Base-by-base conservation (phyloP, 2,113 vertebrate genomes). In the Damaliscus lunatus region DNA sequence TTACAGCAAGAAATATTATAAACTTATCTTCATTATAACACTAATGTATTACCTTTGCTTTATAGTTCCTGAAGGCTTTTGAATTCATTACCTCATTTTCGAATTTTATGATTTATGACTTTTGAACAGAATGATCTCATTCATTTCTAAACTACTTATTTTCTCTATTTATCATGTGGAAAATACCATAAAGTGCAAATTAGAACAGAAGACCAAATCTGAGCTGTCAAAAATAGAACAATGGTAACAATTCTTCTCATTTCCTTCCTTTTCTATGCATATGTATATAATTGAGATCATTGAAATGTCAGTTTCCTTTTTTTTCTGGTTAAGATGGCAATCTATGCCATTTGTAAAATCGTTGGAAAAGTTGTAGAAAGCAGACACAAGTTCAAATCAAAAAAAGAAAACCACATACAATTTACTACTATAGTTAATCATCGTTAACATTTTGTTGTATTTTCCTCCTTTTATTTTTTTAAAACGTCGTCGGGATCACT, bases 91-190 rank as follows among this genome's bases (percentile, higher is more conserved):
- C 83, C 52, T 96, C 29, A 91, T 83, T 85, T 95, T 85, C 55
- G 29, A 88, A 92, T 29, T 21, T 95, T 52, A 74, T 80, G 19
- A 6, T 10, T 57, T 85, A 87, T 36, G 31, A 90, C 36, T 90
- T 90, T 62, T 90, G 85, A 95, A 81, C 23, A 85, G 62, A 93
- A 82, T 40, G 52, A 93, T 17, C 57, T 52, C 80, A 43, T 57
- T 96, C 88, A 94, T 90, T 95, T 96, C 46, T 74, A 80, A 88
- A 80, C 27, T 55, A 15, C 67, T 95, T 62, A 87, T 67, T 86
- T 96, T 67, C 94, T 74, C 43, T 40, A 78, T 95, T 36, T 52
- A 60, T 52, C 36, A 83, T 15, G 36, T 95, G 43, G 71, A 92
- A 88, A 95, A 94, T 80, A 96, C 7, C 2, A 15, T 64, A 80